phyloP scores from a whole-genome alignment of 2,888 invertebrate species.

The Apamea epomidion region DNA sequence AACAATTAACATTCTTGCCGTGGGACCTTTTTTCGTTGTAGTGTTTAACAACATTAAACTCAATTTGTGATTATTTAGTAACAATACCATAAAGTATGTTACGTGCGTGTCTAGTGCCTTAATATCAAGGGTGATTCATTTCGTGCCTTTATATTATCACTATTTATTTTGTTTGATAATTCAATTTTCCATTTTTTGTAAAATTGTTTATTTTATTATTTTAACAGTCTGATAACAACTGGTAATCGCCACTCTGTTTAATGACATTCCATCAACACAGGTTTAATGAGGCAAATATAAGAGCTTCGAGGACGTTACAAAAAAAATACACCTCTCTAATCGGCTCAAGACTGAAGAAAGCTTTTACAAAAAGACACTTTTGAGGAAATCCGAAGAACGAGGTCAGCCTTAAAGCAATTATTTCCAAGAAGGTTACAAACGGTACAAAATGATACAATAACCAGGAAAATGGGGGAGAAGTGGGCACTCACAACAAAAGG shows the following conservation, averaged over 20 bases:
- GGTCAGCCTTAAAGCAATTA: conserved; percentile 59
- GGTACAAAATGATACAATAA: conserved; percentile 61
- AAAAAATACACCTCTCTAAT: conserved; percentile 35
- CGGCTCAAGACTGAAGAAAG: conserved; percentile 19
- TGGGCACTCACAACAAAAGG: conserved; percentile 60
- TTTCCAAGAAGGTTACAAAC: conserved; percentile 58
- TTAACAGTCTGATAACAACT: background rate
- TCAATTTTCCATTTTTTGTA: too few species aligned
- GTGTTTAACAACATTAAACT: background rate
- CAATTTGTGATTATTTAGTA: background rate
- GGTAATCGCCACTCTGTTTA: background rate
- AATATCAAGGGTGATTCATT: background rate
- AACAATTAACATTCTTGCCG: background rate
- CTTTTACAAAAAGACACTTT: conserved; percentile 41
- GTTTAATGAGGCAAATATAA: conserved; percentile 36
- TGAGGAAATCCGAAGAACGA: conserved; percentile 40
- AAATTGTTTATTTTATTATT: background rate
- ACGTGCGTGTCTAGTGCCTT: background rate
- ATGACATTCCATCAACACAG: conserved; percentile 8
- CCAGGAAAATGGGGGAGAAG: conserved; percentile 56
- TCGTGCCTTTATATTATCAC: background rate
- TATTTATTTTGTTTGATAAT: too few species aligned
- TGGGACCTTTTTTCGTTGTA: background rate
- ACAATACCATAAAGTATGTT: background rate
- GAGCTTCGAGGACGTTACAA: conserved; percentile 13